Base-by-base conservation (phyloP, 2,113 vertebrate genomes). In the Clinocottus analis region DNA sequence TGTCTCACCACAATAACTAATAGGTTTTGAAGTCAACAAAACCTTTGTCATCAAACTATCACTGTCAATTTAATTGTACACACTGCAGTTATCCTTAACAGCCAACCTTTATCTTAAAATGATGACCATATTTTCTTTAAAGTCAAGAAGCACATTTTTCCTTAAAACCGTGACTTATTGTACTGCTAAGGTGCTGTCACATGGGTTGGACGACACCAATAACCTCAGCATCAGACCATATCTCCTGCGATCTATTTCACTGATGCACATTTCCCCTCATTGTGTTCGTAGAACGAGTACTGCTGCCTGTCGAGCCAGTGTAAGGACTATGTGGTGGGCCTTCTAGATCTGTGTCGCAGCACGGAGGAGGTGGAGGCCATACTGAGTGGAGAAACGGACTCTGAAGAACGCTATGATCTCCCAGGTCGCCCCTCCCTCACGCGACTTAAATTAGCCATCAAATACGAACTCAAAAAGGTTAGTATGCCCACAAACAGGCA, bases 401-500 rank as follows among this genome's bases (percentile, higher is more conserved):
- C 76, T 17, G 93, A 89, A 7, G 94, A 95, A 67, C 91, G 7
- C 29, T 94, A 90, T 10, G 95, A 95, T 61, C 89, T 93, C 5
- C 94, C 77, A 0, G 93, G 93, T 1, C 97, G 97, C 16, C 97
- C 97, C 27, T 97, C 96, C 60, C 96, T 99, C 78, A 96, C 96
- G 45, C 95, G 97, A 7, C 94, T 99, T 90, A 99, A 99, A 91
- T 95, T 99, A 0, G 98, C 98, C 86, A 99, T 99, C 92, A 99
- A 99, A 83, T 99, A 98, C 5, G 98, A 99, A 84, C 95, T 99
- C 0, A 99, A 99, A 94, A 99, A 99, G 96, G 98, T 99, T 92
- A 85, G 85, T 29, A 0, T 39, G 23, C 17, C 33, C 1, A 77
- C 33, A 45, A 39, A 33, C 35, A 23, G 10, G 2, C 27, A 23